phyloP scores from a whole-genome alignment of 2,113 vertebrate species.

The Himantopus leucocephalus region DNA sequence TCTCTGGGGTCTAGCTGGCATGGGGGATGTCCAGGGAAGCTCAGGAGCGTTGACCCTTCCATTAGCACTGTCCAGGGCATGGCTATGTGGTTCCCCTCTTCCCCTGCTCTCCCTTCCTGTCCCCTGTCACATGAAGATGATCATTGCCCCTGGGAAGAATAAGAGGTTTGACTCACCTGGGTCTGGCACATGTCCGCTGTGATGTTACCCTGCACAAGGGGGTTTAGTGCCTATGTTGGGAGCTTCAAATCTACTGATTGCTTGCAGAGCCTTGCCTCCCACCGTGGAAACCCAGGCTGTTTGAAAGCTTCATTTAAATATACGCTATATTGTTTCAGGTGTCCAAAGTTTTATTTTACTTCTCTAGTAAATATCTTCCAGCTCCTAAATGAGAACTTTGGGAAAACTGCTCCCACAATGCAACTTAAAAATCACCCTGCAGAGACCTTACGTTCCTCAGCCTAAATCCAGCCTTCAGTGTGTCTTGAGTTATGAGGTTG shows the following conservation, averaged over 20 bases:
- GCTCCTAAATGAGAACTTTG: constrained; percentile 3
- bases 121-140: not conserved
- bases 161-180: not conserved
- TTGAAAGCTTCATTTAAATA: not conserved
- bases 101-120: not conserved
- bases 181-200: rapidly evolving
- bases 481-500: constrained; percentile 60
- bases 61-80: not conserved
- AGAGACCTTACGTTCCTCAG: constrained; percentile 15
- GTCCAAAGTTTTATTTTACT: constrained; percentile 40
- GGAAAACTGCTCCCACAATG: constrained; percentile 36
- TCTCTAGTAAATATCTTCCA: constrained; percentile 45
- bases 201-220: not conserved
- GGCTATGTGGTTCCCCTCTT: not conserved
- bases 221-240: not conserved
- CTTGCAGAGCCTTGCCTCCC: not conserved
- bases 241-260: not conserved
- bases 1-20: not conserved
- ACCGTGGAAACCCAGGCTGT: not conserved
- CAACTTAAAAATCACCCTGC: constrained; percentile 41
- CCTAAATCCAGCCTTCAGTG: constrained; percentile 46
- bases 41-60: not conserved
- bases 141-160: not conserved
- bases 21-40: not conserved
- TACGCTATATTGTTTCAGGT: constrained; percentile 51